Percentiles rank a stretch among this genome's conserved stretches.
Evolutionary conservation across 2,888 invertebrate genomes (phyloP).

Genomic region (Thalpophila matura): DNA sequence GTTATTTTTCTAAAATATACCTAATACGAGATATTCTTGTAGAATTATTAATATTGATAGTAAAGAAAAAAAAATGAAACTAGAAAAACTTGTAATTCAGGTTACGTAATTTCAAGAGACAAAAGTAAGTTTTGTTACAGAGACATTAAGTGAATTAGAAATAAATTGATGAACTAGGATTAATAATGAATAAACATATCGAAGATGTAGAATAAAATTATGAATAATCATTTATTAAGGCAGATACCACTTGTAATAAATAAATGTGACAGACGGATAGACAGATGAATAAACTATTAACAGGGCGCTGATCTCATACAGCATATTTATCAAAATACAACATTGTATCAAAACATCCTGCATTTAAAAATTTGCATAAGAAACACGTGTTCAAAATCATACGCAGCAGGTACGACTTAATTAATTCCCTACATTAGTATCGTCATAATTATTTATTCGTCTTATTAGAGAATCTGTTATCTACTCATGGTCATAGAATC

Average conservation of each 20-base stretch:
- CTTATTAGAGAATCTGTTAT: neutral
- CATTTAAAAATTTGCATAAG: conserved; percentile 8
- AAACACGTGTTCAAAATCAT: conserved; percentile 29
- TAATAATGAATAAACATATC: neutral
- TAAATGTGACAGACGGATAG: neutral
- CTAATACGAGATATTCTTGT: neutral
- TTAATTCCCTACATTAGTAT: conserved; percentile 9
- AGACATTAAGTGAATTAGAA: too few relatives aligned
- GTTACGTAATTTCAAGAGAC: neutral
- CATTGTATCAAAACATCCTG: conserved; percentile 35
- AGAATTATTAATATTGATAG: neutral
- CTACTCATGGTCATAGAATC: too few relatives aligned
- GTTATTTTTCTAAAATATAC: neutral
- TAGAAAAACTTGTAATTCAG: conserved; percentile 21
- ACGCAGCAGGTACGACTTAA: conserved; percentile 16
- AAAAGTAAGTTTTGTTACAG: conserved; percentile 13
- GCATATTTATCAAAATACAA: conserved; percentile 23
- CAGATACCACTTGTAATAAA: conserved; percentile 10
- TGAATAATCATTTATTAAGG: neutral
- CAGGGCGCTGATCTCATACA: conserved; percentile 34
- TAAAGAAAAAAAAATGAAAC: conserved; percentile 8
- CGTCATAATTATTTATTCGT: conserved; percentile 16
- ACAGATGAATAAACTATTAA: conserved; percentile 8
- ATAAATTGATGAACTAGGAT: too few relatives aligned
- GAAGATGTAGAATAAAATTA: neutral